These are phyloP conservation scores for Cataglyphis albicans DNA, from an alignment of 2,888 invertebrate species.

Conservation along the genomic window DNA sequence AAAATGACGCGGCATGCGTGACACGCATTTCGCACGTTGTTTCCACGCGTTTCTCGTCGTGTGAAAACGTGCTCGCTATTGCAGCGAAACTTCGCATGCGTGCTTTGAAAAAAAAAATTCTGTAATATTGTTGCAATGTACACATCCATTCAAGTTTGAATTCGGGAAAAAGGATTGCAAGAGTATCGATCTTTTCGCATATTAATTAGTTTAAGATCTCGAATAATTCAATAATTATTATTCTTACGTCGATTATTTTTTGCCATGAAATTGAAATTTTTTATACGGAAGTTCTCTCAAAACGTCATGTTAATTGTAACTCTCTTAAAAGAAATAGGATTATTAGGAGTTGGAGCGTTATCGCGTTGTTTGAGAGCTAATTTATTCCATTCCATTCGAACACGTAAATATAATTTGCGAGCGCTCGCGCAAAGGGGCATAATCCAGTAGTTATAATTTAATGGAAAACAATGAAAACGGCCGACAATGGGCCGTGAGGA, in stretches of 20 bases:
- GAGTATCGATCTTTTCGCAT: not conserved
- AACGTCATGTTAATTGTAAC: not conserved
- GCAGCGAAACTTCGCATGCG: not conserved
- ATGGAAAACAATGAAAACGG: conserved; percentile 53
- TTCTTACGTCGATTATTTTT: not conserved
- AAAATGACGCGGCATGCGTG: conserved; percentile 64
- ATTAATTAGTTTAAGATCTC: conserved; percentile 9
- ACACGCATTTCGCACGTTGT: conserved; percentile 61
- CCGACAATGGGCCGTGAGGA: conserved; percentile 34
- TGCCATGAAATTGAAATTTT: not conserved
- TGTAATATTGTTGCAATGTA: conserved; percentile 22
- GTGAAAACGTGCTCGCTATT: conserved; percentile 21
- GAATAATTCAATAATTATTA: conserved; percentile 32
- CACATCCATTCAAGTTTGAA: conserved; percentile 4
- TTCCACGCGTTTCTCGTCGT: conserved; percentile 45
- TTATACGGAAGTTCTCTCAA: not conserved
- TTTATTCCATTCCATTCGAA: conserved; percentile 34
- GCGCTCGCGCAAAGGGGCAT: conserved; percentile 13
- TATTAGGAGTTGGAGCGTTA: conserved; percentile 13
- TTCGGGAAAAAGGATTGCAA: not conserved
- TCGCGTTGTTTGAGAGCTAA: conserved; percentile 29
- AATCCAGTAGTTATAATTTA: conserved; percentile 55
- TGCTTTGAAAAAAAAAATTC: conserved; percentile 13
- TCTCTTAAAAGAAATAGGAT: not conserved
- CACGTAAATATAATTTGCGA: conserved; percentile 46